A percentile compares a stretch with the other conserved stretches of the same genome.
Evolutionary conservation across 2,113 vertebrate genomes (phyloP).

Genomic region (Leptobrachium ailaonicum): DNA sequence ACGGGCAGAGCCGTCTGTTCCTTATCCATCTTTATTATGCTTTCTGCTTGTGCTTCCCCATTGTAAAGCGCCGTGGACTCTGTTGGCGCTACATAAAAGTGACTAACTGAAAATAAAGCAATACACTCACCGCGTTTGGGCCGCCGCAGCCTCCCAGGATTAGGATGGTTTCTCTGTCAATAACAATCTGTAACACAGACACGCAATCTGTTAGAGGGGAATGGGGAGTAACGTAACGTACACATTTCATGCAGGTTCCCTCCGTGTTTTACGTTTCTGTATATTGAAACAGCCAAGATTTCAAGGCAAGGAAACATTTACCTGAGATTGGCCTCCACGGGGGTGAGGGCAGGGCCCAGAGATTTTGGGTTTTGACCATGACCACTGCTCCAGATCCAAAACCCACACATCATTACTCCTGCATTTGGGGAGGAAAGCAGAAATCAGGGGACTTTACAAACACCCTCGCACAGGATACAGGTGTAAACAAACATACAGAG

Average conservation of each 20-base stretch:
- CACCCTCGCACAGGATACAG: not conserved
- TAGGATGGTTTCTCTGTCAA: slow-evolving; percentile 87
- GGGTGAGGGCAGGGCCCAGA: slow-evolving; percentile 86
- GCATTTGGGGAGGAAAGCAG: slow-evolving; percentile 33
- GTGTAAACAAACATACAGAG: not conserved
- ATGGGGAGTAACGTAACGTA: no score
- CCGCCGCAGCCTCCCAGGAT: slow-evolving; percentile 95
- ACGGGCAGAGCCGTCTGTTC: no score
- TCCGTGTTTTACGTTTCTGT: no score
- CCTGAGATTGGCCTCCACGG: slow-evolving; percentile 94
- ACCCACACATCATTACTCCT: slow-evolving; percentile 98
- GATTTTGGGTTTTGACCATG: slow-evolving; percentile 91
- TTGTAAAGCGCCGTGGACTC: no score
- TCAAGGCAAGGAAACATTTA: slow-evolving; percentile 53
- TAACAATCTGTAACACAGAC: slow-evolving; percentile 77
- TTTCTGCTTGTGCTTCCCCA: no score
- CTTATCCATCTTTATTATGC: no score
- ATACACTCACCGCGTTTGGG: slow-evolving; percentile 90
- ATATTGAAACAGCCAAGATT: no score
- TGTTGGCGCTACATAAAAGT: no score
- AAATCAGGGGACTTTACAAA: not conserved
- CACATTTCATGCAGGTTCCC: no score
- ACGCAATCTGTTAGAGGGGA: not conserved
- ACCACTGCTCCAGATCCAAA: slow-evolving; percentile 95
- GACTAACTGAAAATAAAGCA: no score